Conservation (phyloP, 1,140 invertebrate genomes). For the Macrostomum lignano region DNA sequence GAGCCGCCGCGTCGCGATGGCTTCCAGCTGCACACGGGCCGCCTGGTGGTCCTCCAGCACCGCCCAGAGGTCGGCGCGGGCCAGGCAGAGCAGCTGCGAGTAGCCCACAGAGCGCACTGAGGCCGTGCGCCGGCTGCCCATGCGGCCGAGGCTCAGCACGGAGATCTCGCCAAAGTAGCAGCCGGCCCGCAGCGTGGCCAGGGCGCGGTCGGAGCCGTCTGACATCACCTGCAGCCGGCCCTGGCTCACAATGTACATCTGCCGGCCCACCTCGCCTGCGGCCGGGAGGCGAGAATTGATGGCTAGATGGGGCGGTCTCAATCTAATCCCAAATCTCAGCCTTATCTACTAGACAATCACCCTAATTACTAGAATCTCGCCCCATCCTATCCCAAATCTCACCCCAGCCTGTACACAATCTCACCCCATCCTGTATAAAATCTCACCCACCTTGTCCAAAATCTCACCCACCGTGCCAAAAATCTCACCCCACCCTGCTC, state of each 20-base stretch:
- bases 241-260: constrained; percentile 79
- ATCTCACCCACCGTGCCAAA: too few relatives aligned
- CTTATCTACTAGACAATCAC: too few relatives aligned
- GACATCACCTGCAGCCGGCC: constrained; percentile 54
- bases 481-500: too few relatives aligned
- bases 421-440: too few relatives aligned
- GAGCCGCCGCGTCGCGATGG: background rate
- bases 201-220: constrained; percentile 50
- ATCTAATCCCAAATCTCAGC: too few relatives aligned
- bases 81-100: constrained; percentile 64
- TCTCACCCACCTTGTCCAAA: too few relatives aligned
- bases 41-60: constrained; percentile 68
- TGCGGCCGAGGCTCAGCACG: constrained; percentile 71
- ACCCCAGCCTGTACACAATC: too few relatives aligned
- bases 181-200: constrained; percentile 57
- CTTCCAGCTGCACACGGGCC: constrained; percentile 42
- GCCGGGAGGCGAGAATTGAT: too few relatives aligned
- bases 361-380: too few relatives aligned
- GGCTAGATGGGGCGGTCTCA: too few relatives aligned
- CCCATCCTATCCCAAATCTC: too few relatives aligned
- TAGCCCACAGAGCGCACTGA: constrained; percentile 63
- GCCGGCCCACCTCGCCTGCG: constrained; percentile 34
- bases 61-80: constrained; percentile 61
- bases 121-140: constrained; percentile 58
- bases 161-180: constrained; percentile 58